Conservation (phyloP, 2,888 invertebrate species). For the Diploptera punctata region DNA sequence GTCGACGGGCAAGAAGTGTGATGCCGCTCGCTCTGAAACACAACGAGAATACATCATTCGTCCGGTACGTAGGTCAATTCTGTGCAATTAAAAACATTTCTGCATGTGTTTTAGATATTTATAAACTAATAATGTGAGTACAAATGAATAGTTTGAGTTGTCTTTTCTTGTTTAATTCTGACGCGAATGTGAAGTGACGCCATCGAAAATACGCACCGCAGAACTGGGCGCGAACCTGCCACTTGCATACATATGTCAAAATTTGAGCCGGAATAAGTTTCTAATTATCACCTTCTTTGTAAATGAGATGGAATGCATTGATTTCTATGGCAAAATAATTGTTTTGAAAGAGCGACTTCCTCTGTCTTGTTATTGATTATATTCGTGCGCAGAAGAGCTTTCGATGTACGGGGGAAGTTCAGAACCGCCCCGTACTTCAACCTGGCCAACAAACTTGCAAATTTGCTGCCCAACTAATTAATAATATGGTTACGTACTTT, state of each 20-base stretch:
- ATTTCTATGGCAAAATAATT: neutral
- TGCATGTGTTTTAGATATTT: neutral
- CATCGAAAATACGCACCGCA: slow-evolving; percentile 9
- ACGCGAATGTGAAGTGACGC: slow-evolving; percentile 19
- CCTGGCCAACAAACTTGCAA: slow-evolving; percentile 3
- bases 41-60: slow-evolving; percentile 44
- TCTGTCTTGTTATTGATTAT: slow-evolving; percentile 26
- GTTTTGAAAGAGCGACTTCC: neutral
- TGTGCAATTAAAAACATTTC: neutral
- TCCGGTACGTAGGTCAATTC: slow-evolving; percentile 42
- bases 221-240: slow-evolving; percentile 19
- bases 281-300: neutral
- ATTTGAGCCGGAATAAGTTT: too few relatives aligned
- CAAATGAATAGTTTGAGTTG: neutral
- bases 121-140: neutral
- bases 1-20: slow-evolving; percentile 39
- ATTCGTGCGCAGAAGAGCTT: slow-evolving; percentile 23
- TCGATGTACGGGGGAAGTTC: neutral
- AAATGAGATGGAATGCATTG: neutral
- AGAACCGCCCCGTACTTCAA: slow-evolving; percentile 20
- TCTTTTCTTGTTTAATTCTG: neutral
- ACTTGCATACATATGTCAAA: neutral
- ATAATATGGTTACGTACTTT: too few relatives aligned
- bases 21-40: slow-evolving; percentile 36
- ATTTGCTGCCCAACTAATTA: too few relatives aligned